Evolutionary conservation across 1,140 invertebrate species (phyloP).

Genomic region (Pseudomyrmex cubaensis): DNA sequence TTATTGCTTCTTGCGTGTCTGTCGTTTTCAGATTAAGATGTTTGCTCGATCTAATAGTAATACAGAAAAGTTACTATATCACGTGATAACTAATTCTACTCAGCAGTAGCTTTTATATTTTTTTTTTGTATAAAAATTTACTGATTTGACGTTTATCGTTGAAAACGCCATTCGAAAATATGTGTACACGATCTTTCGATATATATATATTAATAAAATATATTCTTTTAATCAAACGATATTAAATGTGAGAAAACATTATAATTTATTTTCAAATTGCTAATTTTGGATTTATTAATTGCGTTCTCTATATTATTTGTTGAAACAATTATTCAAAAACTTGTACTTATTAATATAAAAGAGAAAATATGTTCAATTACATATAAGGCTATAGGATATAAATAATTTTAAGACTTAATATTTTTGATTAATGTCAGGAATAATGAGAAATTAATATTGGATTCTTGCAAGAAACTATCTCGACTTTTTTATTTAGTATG

Average conservation of each 20-base stretch:
- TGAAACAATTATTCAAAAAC: slow-evolving; percentile 7
- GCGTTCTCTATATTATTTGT: slow-evolving; percentile 6
- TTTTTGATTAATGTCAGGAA: neutral
- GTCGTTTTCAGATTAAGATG: neutral
- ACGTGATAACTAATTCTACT: slow-evolving; percentile 12
- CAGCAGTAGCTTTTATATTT: neutral
- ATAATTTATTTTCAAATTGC: slow-evolving; percentile 45
- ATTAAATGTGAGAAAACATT: slow-evolving; percentile 38
- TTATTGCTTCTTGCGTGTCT: neutral
- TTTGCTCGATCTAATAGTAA: neutral
- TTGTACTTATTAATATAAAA: neutral
- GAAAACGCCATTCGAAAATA: slow-evolving; percentile 4
- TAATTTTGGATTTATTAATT: slow-evolving; percentile 40
- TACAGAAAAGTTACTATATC: slow-evolving; percentile 12
- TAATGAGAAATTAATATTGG: neutral
- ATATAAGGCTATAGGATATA: neutral
- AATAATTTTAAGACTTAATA: neutral
- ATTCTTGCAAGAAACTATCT: neutral
- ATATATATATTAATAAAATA: slow-evolving; percentile 39
- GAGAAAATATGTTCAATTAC: neutral
- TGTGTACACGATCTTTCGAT: neutral
- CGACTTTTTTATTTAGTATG: neutral
- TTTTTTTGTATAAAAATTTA: slow-evolving; percentile 11
- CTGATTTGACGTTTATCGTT: slow-evolving; percentile 16
- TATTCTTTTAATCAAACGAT: slow-evolving; percentile 30